These are phyloP conservation scores for Callinectes sapidus DNA, from an alignment of 2,888 invertebrate genomes.

Conservation along the genomic window DNA sequence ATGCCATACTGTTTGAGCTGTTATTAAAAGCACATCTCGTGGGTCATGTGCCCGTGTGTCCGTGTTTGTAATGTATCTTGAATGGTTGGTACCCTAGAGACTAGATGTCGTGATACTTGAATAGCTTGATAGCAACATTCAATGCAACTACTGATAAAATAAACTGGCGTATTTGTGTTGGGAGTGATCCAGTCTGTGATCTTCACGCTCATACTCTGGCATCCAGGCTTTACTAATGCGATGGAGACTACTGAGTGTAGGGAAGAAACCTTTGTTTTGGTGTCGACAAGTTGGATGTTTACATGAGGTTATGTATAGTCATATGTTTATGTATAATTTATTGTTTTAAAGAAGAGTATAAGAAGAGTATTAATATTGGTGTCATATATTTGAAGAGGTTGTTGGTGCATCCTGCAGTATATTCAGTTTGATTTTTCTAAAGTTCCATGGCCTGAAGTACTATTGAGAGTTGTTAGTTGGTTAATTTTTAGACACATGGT, in stretches of 20 bases:
- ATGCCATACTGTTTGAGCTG: slow-evolving; percentile 42
- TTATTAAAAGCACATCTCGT: slow-evolving; percentile 39
- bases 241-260: slow-evolving; percentile 46
- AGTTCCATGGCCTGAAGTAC: neutral
- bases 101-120: slow-evolving; percentile 58
- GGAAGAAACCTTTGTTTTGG: slow-evolving; percentile 49
- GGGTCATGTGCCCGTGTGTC: slow-evolving; percentile 6
- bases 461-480: neutral
- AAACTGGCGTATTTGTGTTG: slow-evolving; percentile 58
- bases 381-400: slow-evolving; percentile 22
- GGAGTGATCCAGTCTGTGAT: slow-evolving; percentile 62
- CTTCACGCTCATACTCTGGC: slow-evolving; percentile 59
- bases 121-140: slow-evolving; percentile 61
- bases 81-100: slow-evolving; percentile 43
- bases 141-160: slow-evolving; percentile 58
- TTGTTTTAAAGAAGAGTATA: slow-evolving; percentile 38
- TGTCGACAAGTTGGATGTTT: slow-evolving; percentile 25
- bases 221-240: slow-evolving; percentile 35
- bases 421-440: neutral
- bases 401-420: slow-evolving; percentile 29
- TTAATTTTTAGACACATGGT: neutral
- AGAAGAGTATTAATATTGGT: slow-evolving; percentile 41
- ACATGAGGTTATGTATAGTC: neutral
- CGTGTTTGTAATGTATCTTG: slow-evolving; percentile 43
- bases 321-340: slow-evolving; percentile 17